Evolutionary conservation across 2,888 invertebrate genomes (phyloP).

Genomic region (Microctonus aethiopoides): DNA sequence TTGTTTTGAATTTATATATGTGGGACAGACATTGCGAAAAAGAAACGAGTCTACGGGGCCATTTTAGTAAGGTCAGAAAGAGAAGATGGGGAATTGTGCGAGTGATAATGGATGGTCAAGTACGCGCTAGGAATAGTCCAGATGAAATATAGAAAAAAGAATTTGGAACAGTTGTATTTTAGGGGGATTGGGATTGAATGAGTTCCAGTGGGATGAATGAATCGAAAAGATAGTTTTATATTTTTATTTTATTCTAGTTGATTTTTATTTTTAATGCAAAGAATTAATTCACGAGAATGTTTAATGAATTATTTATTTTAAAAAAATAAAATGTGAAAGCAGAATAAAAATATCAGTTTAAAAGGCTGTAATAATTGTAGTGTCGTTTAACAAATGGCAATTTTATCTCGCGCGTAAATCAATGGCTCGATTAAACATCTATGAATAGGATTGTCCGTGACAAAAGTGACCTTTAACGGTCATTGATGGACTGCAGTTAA

Average conservation of each 20-base stretch:
- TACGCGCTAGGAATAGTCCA: not conserved
- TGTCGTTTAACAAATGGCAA: slow-evolving; percentile 4
- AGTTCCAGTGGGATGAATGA: slow-evolving; percentile 45
- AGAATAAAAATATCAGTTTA: not conserved
- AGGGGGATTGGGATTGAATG: slow-evolving; percentile 34
- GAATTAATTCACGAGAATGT: no score
- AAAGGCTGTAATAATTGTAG: not conserved
- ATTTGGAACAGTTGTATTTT: not conserved
- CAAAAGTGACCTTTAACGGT: slow-evolving; percentile 31
- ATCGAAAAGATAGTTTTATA: no score
- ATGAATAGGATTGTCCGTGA: slow-evolving; percentile 23
- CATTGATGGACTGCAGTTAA: not conserved
- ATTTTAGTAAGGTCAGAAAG: not conserved
- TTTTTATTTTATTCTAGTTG: no score
- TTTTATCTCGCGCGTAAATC: slow-evolving; percentile 20
- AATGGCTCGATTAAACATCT: slow-evolving; percentile 23
- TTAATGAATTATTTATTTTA: no score
- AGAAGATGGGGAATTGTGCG: not conserved
- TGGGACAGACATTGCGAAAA: not conserved
- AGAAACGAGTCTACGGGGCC: not conserved
- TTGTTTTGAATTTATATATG: not conserved
- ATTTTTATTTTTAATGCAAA: no score
- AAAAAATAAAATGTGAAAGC: not conserved
- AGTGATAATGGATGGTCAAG: not conserved
- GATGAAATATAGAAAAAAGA: not conserved